phyloP scores from a whole-genome alignment of 2,888 invertebrate species.

The Phaonia tiefii region DNA sequence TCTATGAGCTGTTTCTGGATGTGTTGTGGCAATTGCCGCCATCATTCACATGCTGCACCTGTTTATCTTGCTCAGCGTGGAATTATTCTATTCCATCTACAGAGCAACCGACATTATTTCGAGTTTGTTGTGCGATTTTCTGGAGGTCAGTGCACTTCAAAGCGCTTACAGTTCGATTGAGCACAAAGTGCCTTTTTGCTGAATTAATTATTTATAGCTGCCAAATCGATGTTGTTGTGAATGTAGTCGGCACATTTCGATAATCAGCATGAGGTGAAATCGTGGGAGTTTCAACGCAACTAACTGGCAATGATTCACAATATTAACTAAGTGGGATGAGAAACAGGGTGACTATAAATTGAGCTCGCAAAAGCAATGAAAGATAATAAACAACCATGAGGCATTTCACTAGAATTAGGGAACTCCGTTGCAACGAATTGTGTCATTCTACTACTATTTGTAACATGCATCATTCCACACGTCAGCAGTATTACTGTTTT shows the following conservation, averaged over 20 bases:
- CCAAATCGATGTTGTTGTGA: constrained; percentile 23
- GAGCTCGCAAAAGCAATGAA: too few species aligned
- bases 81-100: constrained; percentile 20
- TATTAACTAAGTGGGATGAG: too few species aligned
- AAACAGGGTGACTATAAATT: too few species aligned
- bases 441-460: too few species aligned
- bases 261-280: neutral
- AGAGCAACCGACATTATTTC: constrained; percentile 1
- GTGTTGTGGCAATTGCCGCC: constrained; percentile 5
- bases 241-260: neutral
- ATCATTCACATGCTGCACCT: constrained; percentile 45
- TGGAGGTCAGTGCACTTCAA: constrained; percentile 50
- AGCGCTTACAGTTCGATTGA: constrained; percentile 34
- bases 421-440: too few species aligned
- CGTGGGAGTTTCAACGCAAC: neutral
- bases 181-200: constrained; percentile 37
- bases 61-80: constrained; percentile 21
- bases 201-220: constrained; percentile 52
- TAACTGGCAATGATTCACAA: too few species aligned
- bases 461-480: too few species aligned
- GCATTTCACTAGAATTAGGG: too few species aligned
- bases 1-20: neutral
- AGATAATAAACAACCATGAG: too few species aligned
- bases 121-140: constrained; percentile 16
- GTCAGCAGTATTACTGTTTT: too few species aligned